Percentiles rank a stretch among this genome's conserved stretches.
These are phyloP conservation scores for Timema podura DNA, from an alignment of 2,888 invertebrate species.

Conservation along the genomic window DNA sequence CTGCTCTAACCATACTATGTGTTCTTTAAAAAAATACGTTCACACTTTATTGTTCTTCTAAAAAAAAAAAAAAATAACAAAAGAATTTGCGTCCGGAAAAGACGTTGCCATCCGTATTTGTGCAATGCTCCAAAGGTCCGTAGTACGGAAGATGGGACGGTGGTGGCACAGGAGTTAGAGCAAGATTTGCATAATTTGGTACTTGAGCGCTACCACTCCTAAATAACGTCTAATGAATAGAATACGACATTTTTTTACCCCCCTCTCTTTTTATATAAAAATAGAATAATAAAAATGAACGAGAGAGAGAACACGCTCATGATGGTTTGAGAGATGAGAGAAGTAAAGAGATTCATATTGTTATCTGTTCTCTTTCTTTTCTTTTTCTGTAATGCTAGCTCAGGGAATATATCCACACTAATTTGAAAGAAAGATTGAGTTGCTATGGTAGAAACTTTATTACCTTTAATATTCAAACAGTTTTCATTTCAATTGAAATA, in stretches of 20 bases:
- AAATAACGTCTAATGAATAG: constrained; percentile 27
- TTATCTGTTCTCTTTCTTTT: constrained; percentile 20
- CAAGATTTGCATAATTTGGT: constrained; percentile 47
- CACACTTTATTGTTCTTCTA: constrained; percentile 20
- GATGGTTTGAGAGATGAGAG: too few species aligned
- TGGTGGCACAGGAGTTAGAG: constrained; percentile 39
- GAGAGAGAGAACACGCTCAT: too few species aligned
- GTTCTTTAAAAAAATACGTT: constrained; percentile 18
- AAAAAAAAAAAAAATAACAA: constrained; percentile 22
- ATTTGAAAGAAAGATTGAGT: too few species aligned
- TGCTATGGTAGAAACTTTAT: not conserved
- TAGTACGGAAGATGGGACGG: constrained; percentile 22
- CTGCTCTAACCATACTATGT: not conserved
- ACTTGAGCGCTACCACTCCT: constrained; percentile 42
- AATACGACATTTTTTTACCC: constrained; percentile 12
- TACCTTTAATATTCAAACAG: not conserved
- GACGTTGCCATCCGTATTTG: constrained; percentile 49
- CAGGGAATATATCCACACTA: not conserved
- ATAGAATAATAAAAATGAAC: too few species aligned
- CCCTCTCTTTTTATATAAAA: too few species aligned
- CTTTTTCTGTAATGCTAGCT: not conserved
- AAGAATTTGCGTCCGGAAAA: constrained; percentile 47
- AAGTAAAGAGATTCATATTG: constrained; percentile 6
- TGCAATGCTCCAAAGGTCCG: constrained; percentile 40
- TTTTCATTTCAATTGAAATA: not conserved